Conservation (phyloP, 2,113 vertebrate genomes). For the Crocuta crocuta region DNA sequence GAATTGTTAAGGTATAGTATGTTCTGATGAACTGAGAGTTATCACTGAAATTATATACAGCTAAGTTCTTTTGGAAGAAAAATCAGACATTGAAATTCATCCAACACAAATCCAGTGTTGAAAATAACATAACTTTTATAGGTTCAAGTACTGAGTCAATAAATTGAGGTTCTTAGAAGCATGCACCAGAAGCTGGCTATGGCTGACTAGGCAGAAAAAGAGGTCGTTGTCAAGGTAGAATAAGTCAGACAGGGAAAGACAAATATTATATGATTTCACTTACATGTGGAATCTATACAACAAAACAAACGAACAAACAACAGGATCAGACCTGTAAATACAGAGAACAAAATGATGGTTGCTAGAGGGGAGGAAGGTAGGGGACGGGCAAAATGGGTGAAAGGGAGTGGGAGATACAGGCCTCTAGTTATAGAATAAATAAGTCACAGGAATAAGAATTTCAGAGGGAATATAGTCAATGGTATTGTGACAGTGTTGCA, state of each 20-base stretch:
- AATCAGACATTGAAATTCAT: not conserved
- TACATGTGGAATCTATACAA: not conserved
- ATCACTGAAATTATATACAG: not conserved
- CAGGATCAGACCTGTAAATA: not conserved
- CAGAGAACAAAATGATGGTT: not conserved
- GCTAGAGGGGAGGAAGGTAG: not conserved
- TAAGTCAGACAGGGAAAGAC: not conserved
- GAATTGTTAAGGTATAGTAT: not conserved
- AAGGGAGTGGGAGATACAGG: not conserved
- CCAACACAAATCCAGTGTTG: not conserved
- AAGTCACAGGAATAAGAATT: not conserved
- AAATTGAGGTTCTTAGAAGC: not conserved
- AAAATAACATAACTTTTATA: not conserved
- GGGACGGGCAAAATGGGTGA: not conserved
- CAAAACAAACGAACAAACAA: not conserved
- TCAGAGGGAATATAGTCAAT: not conserved
- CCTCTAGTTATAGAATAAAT: not conserved
- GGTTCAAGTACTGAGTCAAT: not conserved
- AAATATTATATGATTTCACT: not conserved
- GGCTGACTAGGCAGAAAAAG: not conserved
- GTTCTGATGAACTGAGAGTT: not conserved
- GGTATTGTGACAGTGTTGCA: not conserved
- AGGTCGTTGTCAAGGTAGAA: not conserved
- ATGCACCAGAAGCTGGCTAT: not conserved
- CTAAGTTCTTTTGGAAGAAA: slow-evolving; percentile 1